Evolutionary conservation across 2,888 invertebrate genomes (phyloP), one percentile per base, ranked within the genome.

Genomic region (Tetramorium bicarinatum): DNA sequence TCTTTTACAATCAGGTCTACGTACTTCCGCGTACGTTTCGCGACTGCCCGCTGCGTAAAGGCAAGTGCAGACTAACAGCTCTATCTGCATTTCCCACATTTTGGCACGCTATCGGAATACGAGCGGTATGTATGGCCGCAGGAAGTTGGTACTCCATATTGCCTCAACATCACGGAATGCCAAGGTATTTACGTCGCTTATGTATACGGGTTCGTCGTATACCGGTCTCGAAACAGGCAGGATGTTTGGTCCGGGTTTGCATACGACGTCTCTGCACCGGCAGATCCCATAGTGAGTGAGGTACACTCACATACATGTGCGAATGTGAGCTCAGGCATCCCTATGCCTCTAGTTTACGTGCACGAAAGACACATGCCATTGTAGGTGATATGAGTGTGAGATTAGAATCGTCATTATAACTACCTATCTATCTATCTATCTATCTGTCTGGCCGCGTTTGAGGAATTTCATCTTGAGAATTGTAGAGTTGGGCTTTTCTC

Each of bases 131-230:
- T 62, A 69, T 41, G 66, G 44, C 59, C 72, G 25, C 38, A 29
- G 72, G 47, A 80, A 80, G 79, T 80, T 59, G 59, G 13, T 72
- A 38, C 18, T 47, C 56, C 41, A 47, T 59, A 59, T 41, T 80
- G 25, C 54, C 72, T 72, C 59, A 80, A 80, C 79, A 25, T 59
- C 59, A 25, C 13, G 72, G 59, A 80, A 80, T 80, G 72, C 44
- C 56, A 49, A 80, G 79, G 79, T 80, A 80, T 80, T 80, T 80
- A 38, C 72, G 18, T 80, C 59, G 79, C 47, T 80, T 72, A 44
- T 59, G 47, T 79, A 21, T 71, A 79, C 21, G 25, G 34, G 79
- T 69, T 34, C 29, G 34, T 66, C 13, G 41, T 38, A 25, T 52
- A 38, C 13, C n/a, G 76, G 25, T 67, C 52, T 77, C 76, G 67